phyloP scores from a whole-genome alignment of 2,797 vertebrate species.

The Arctocebus calabarensis region DNA sequence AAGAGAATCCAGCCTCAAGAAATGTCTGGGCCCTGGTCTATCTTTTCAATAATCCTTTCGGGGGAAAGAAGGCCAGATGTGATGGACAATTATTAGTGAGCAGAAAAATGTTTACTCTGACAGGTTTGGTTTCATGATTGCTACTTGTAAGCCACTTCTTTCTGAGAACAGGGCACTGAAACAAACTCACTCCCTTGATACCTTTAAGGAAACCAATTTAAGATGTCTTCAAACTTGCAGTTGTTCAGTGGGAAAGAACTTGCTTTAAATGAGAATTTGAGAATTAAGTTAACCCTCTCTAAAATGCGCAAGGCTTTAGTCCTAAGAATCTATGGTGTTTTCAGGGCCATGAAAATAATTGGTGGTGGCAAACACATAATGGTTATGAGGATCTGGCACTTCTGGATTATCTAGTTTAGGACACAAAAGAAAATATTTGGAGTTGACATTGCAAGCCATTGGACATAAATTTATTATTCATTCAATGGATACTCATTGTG shows the following conservation, averaged over 20 bases:
- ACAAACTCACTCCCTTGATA: conserved; percentile 21
- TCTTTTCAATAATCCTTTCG: background rate
- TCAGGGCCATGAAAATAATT: background rate
- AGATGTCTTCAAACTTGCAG: conserved; percentile 17
- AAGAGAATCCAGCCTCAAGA: background rate
- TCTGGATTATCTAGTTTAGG: background rate
- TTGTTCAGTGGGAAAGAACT: conserved; percentile 33
- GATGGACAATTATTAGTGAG: background rate
- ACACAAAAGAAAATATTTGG: conserved; percentile 13
- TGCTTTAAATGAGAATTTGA: conserved; percentile 49
- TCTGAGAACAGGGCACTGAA: conserved; percentile 30
- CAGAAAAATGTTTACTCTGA: background rate
- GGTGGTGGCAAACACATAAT: background rate
- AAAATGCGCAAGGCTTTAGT: background rate
- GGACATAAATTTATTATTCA: conserved; percentile 5
- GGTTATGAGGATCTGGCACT: background rate
- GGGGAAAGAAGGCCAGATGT: background rate
- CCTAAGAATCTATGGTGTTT: background rate
- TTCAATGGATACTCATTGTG: background rate
- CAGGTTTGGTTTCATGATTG: background rate
- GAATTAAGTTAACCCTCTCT: conserved; percentile 25
- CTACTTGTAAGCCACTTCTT: conserved; percentile 28
- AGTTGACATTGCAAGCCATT: background rate
- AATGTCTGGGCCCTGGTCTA: background rate
- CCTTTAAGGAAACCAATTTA: conserved; percentile 66